Evolutionary conservation across 1,140 invertebrate genomes (phyloP).

Genomic region (Nasonia giraulti): DNA sequence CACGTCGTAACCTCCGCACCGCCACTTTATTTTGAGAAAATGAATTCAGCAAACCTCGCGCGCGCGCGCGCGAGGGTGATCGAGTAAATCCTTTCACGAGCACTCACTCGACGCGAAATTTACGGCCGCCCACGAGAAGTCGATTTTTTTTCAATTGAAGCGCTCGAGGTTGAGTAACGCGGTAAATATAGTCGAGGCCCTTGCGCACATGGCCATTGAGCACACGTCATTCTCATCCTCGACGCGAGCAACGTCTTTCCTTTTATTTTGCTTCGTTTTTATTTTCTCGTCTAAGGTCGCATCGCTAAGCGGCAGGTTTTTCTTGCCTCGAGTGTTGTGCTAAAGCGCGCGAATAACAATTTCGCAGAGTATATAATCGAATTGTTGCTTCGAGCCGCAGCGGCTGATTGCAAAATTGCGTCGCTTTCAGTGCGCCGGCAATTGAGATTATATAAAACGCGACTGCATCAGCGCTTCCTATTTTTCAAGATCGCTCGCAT

Average conservation of each 20-base stretch:
- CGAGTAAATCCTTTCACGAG: neutral
- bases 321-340: neutral
- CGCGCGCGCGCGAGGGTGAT: neutral
- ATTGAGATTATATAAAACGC: no score
- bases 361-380: no score
- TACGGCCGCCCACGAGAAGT: neutral
- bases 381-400: no score
- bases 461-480: no score
- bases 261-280: neutral
- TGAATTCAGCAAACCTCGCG: neutral
- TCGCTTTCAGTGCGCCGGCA: no score
- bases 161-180: slow-evolving; percentile 14
- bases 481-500: no score
- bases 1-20: no score
- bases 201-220: neutral
- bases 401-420: neutral
- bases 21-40: no score
- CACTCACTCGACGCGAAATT: neutral
- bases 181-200: slow-evolving; percentile 27
- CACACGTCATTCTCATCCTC: neutral
- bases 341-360: no score
- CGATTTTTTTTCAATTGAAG: neutral
- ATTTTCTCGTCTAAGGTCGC: neutral
- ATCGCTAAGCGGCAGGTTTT: neutral
- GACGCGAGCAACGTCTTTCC: neutral